These are phyloP conservation scores for Girardinichthys multiradiatus DNA, from an alignment of 2,113 vertebrate genomes.

Conservation along the genomic window DNA sequence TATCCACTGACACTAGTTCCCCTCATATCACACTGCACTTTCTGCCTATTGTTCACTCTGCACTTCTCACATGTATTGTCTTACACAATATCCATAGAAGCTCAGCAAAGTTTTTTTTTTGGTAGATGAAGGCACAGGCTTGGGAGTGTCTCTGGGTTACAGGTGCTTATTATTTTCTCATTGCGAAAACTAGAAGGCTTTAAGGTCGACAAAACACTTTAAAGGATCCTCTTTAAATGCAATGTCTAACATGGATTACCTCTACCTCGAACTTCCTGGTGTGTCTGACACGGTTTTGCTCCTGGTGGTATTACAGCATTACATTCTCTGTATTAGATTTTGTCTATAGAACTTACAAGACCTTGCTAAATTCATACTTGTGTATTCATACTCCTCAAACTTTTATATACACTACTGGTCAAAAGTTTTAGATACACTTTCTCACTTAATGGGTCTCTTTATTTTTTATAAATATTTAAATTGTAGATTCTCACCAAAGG, in stretches of 20 bases:
- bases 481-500: too few relatives aligned
- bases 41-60: slow-evolving; percentile 66
- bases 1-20: slow-evolving; percentile 72
- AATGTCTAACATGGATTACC: slow-evolving; percentile 53
- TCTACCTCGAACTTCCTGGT: slow-evolving; percentile 44
- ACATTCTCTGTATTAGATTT: slow-evolving; percentile 54
- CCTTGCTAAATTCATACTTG: too few relatives aligned
- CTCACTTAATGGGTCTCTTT: too few relatives aligned
- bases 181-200: slow-evolving; percentile 58
- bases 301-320: slow-evolving; percentile 67
- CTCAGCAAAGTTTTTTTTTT: slow-evolving; percentile 53
- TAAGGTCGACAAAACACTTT: slow-evolving; percentile 67
- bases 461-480: too few relatives aligned
- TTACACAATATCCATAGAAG: slow-evolving; percentile 78
- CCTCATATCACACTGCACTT: slow-evolving; percentile 75
- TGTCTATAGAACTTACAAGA: slow-evolving; percentile 49
- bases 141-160: slow-evolving; percentile 78
- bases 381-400: neutral
- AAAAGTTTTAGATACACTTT: too few relatives aligned
- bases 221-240: slow-evolving; percentile 64
- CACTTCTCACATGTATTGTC: slow-evolving; percentile 84
- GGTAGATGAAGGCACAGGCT: slow-evolving; percentile 68
- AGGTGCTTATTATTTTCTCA: slow-evolving; percentile 72
- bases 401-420: too few relatives aligned
- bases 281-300: slow-evolving; percentile 64